A percentile compares a stretch with the other conserved stretches of the same genome.
phyloP scores from a whole-genome alignment of 2,888 invertebrate genomes.

The Drosophila diplacantha region DNA sequence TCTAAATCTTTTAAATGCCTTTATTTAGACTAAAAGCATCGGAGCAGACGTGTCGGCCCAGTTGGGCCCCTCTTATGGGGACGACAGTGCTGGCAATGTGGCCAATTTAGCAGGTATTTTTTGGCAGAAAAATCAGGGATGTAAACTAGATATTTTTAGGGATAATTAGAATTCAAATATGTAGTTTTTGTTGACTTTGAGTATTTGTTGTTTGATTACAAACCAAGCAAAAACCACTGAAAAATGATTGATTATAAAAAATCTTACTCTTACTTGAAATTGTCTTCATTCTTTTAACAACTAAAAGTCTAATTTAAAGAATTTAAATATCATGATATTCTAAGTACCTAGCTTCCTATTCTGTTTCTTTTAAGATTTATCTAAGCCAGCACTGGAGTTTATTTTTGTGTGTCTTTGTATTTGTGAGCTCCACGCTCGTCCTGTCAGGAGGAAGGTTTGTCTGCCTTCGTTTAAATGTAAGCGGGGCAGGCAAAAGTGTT shows the following conservation, averaged over 20 bases:
- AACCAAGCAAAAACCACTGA: no score
- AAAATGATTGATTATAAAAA: no score
- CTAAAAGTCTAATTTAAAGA: no score
- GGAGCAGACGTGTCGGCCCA: conserved; percentile 64
- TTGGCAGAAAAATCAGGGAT: background rate
- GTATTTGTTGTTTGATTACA: no score
- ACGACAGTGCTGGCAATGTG: conserved; percentile 11
- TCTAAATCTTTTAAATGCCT: conserved; percentile 75
- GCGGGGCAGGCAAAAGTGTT: conserved; percentile 33
- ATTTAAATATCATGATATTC: background rate
- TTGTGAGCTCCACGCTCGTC: conserved; percentile 1
- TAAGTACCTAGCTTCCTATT: no score
- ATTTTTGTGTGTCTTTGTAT: background rate
- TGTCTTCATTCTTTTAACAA: no score
- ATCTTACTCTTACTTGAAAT: no score
- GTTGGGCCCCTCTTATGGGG: conserved; percentile 9
- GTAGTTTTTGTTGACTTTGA: background rate
- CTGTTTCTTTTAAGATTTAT: background rate
- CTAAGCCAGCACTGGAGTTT: conserved; percentile 1
- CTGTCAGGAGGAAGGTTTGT: conserved; percentile 47
- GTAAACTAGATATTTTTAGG: no score
- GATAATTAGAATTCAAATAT: background rate
- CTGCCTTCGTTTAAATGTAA: conserved; percentile 60
- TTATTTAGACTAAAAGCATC: conserved; percentile 71
- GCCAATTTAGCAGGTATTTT: background rate